These are phyloP conservation scores for Calephelis virginiensis DNA, from an alignment of 1,140 invertebrate genomes.

Conservation along the genomic window DNA sequence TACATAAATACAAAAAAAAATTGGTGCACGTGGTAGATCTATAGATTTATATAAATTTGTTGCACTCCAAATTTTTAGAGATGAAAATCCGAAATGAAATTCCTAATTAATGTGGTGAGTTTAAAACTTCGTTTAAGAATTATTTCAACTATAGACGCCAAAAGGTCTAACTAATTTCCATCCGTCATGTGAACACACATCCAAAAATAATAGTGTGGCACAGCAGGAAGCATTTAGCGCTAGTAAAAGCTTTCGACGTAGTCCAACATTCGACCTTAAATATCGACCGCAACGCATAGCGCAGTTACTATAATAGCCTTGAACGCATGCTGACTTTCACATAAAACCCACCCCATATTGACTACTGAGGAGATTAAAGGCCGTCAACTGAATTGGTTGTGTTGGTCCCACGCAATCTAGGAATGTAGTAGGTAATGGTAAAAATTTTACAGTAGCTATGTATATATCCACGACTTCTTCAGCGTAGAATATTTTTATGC, in stretches of 20 bases:
- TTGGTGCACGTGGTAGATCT: too few species aligned
- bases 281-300: constrained; percentile 52
- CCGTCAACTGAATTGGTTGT: not conserved
- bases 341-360: constrained; percentile 34
- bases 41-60: too few species aligned
- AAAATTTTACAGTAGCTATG: too few species aligned
- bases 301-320: constrained; percentile 48
- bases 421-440: not conserved
- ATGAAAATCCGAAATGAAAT: too few species aligned
- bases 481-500: too few species aligned
- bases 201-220: not conserved
- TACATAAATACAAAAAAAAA: too few species aligned
- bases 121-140: too few species aligned
- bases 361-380: constrained; percentile 11
- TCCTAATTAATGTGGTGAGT: too few species aligned
- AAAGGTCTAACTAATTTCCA: too few species aligned
- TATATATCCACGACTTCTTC: not conserved
- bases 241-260: constrained; percentile 20
- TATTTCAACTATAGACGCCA: too few species aligned
- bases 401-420: not conserved
- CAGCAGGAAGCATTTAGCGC: not conserved
- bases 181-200: too few species aligned
- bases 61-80: too few species aligned
- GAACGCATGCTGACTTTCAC: constrained; percentile 51
- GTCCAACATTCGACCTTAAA: constrained; percentile 22